Percentiles rank a stretch among this genome's conserved stretches.
Conservation (phyloP, 2,113 vertebrate species). For the Haplotaxodon microlepis region DNA sequence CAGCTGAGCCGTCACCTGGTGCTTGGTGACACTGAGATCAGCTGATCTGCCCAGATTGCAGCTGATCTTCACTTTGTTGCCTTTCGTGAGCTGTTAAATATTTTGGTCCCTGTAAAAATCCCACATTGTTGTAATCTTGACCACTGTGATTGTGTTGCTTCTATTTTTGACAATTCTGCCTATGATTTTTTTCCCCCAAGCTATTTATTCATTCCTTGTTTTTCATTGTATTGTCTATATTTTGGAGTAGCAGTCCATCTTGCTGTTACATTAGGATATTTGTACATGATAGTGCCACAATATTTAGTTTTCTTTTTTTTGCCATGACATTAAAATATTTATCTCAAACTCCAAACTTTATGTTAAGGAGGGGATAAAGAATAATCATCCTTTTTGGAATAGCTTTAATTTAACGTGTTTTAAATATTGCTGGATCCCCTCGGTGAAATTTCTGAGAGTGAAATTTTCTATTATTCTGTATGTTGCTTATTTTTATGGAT, state of each 20-base stretch:
- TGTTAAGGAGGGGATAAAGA: neutral
- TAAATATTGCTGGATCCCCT: neutral
- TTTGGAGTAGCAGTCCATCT: neutral
- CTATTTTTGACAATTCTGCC: neutral
- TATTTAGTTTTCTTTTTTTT: rapidly evolving
- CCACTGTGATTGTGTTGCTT: neutral
- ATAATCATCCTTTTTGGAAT: neutral
- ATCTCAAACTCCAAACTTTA: neutral
- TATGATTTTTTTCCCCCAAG: rapidly evolving
- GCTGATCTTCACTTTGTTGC: neutral
- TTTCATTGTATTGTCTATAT: neutral
- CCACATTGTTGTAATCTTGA: neutral
- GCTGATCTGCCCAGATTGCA: neutral
- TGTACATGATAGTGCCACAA: neutral
- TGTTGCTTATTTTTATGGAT: neutral
- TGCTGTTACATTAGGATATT: rapidly evolving
- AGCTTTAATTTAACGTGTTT: neutral
- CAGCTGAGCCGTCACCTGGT: rapidly evolving
- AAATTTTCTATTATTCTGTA: neutral
- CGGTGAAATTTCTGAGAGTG: neutral
- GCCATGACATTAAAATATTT: neutral
- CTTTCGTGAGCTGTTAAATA: neutral
- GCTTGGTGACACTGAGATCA: neutral
- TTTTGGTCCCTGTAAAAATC: neutral
- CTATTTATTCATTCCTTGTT: neutral